Evolutionary conservation across 2,113 vertebrate genomes (phyloP).

Genomic region (Calyptomena viridis): DNA sequence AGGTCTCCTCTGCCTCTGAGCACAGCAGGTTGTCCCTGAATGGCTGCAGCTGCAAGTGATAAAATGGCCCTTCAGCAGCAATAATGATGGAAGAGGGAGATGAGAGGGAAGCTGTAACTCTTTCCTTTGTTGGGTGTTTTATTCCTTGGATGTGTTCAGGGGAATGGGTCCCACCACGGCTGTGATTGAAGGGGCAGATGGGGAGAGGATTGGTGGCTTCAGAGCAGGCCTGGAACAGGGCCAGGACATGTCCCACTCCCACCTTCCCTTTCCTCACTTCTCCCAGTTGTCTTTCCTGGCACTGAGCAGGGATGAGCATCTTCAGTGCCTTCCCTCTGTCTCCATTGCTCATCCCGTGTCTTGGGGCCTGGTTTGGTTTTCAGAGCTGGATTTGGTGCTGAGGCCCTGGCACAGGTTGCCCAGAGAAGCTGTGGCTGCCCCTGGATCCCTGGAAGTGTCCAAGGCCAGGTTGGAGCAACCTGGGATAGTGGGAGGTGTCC

Average conservation of each 20-base stretch:
- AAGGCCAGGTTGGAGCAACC: not conserved
- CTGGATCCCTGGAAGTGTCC: not conserved
- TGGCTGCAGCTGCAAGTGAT: constrained; percentile 65
- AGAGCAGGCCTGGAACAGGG: not conserved
- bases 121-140: constrained; percentile 23
- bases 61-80: constrained; percentile 19
- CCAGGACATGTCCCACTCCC: not conserved
- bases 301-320: not conserved
- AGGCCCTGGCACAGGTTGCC: not conserved
- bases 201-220: not conserved
- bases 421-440: not conserved
- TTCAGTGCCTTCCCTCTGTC: not conserved
- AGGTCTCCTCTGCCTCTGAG: not conserved
- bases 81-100: not conserved
- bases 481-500: not conserved
- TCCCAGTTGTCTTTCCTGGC: not conserved
- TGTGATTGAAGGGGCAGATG: not conserved
- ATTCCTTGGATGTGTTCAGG: not conserved
- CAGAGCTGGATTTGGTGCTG: not conserved
- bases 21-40: not conserved
- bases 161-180: not conserved
- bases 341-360: not conserved
- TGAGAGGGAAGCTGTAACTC: not conserved
- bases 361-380: not conserved
- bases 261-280: not conserved